Evolutionary conservation across 2,888 invertebrate species (phyloP).

Genomic region (Flabesymbios commensalis): DNA sequence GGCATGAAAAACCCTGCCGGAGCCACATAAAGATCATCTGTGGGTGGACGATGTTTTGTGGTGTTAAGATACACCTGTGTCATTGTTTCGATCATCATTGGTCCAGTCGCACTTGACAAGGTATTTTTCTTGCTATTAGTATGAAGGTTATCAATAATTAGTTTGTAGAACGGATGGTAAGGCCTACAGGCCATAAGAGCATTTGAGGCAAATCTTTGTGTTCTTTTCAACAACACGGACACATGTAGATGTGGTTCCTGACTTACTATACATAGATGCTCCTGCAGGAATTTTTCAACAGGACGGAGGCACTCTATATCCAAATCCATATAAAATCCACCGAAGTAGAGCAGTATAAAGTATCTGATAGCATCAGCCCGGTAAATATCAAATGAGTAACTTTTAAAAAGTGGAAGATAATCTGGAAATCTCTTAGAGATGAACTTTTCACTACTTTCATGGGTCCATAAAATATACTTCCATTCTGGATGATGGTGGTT

Average conservation of each 20-base stretch:
- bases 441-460: conserved; percentile 45
- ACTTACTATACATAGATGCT: conserved; percentile 24
- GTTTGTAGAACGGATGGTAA: conserved; percentile 23
- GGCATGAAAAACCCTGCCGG: no score
- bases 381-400: background rate
- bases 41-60: no score
- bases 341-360: conserved; percentile 52
- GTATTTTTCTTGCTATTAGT: no score
- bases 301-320: conserved; percentile 52
- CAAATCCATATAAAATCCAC: conserved; percentile 56
- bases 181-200: conserved; percentile 31
- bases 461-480: conserved; percentile 57
- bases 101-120: no score
- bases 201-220: conserved; percentile 26
- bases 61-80: no score
- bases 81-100: no score
- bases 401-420: background rate
- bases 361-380: conserved; percentile 36
- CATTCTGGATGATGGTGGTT: conserved; percentile 47
- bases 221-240: conserved; percentile 20
- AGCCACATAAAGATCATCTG: no score
- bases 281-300: conserved; percentile 29
- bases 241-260: conserved; percentile 32
- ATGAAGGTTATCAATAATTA: conserved; percentile 16
- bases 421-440: conserved; percentile 41